Percentiles rank a stretch among this genome's conserved stretches.
Conservation (phyloP, 2,113 vertebrate genomes). For the Typhlomys cinereus region DNA sequence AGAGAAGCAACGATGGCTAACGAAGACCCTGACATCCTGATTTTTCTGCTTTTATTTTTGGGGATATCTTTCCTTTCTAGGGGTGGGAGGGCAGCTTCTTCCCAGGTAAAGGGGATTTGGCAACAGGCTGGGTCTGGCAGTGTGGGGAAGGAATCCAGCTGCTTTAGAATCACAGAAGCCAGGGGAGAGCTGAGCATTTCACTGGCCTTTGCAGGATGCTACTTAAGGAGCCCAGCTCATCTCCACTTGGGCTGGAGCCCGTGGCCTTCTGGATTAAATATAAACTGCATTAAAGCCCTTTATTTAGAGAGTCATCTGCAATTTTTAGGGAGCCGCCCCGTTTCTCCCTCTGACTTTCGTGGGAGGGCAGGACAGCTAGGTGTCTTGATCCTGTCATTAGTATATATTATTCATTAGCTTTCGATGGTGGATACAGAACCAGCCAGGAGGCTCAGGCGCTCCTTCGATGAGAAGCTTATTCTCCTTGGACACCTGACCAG, state of each 20-base stretch:
- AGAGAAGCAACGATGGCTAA: no score
- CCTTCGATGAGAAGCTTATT: not conserved
- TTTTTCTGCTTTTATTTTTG: not conserved
- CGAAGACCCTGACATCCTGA: no score
- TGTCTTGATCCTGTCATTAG: constrained; percentile 59
- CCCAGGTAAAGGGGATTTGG: not conserved
- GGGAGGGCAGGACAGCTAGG: constrained; percentile 50
- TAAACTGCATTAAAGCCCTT: constrained; percentile 76
- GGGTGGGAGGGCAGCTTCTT: not conserved
- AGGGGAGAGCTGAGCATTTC: constrained; percentile 68
- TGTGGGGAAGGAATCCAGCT: not conserved
- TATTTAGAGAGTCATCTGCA: constrained; percentile 73
- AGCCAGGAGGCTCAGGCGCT: not conserved
- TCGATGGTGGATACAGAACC: constrained; percentile 41
- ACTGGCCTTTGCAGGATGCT: constrained; percentile 67
- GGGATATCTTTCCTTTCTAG: not conserved
- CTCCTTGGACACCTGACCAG: not conserved
- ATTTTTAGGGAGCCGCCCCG: constrained; percentile 65
- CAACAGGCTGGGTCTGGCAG: not conserved
- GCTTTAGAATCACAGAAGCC: not conserved
- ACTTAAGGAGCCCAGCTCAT: constrained; percentile 68
- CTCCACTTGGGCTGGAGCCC: constrained; percentile 74
- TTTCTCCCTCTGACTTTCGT: constrained; percentile 30
- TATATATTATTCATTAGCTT: constrained; percentile 77
- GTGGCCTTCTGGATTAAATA: constrained; percentile 75